Percentiles rank a stretch among this genome's conserved stretches.
phyloP scores from a whole-genome alignment of 1,140 invertebrate genomes.

The Drosophila orena region DNA sequence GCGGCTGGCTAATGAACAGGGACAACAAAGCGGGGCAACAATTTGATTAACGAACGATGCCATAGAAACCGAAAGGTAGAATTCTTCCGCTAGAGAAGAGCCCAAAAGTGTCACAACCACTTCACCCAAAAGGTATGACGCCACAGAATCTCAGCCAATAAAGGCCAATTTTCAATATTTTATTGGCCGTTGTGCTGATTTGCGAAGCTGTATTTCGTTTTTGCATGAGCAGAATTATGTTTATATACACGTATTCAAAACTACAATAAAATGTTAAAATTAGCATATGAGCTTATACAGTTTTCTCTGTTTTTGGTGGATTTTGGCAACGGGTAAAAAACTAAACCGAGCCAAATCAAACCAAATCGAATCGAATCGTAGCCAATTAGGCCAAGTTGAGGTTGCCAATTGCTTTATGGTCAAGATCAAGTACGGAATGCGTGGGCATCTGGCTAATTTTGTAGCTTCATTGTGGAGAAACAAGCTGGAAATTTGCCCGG shows the following conservation, averaged over 20 bases:
- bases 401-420: constrained; percentile 11
- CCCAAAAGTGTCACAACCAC: constrained; percentile 5
- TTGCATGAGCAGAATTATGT: too few relatives aligned
- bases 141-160: constrained; percentile 41
- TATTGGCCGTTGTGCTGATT: constrained; percentile 37
- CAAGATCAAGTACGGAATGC: constrained; percentile 53
- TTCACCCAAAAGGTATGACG: constrained; percentile 32
- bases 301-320: constrained; percentile 20
- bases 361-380: neutral
- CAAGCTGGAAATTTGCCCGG: constrained; percentile 13
- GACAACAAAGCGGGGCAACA: constrained; percentile 21
- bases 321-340: constrained; percentile 25
- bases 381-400: constrained; percentile 25
- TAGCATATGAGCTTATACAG: constrained; percentile 42
- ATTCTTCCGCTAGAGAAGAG: constrained; percentile 12
- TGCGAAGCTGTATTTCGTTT: constrained; percentile 6
- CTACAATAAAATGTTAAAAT: constrained; percentile 59
- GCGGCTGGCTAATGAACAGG: constrained; percentile 10
- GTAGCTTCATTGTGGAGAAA: neutral
- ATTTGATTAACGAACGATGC: constrained; percentile 13
- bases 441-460: constrained; percentile 25
- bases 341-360: constrained; percentile 11
- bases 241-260: constrained; percentile 20
- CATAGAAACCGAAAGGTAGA: constrained; percentile 14
- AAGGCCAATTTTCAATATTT: constrained; percentile 60